Conservation (phyloP, 2,797 vertebrate genomes). For the Hemitrygon akajei region DNA sequence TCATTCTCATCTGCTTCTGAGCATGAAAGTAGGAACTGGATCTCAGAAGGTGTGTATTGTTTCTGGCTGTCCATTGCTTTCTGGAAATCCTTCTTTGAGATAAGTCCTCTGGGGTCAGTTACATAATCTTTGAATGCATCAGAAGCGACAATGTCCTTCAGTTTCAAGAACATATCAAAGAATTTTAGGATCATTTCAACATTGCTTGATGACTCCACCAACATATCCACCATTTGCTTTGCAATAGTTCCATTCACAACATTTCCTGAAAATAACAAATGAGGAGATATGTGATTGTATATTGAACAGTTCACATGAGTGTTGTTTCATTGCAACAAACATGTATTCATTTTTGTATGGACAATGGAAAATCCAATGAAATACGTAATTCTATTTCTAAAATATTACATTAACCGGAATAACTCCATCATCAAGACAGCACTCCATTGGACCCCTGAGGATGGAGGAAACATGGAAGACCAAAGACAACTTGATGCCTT, state of each 20-base stretch:
- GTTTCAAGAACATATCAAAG: constrained; percentile 97
- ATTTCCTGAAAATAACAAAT: constrained; percentile 63
- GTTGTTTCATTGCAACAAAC: background rate
- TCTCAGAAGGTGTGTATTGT: constrained; percentile 78
- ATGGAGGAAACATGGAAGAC: no score
- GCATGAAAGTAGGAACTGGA: constrained; percentile 93
- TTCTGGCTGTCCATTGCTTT: constrained; percentile 98
- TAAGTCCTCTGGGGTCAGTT: constrained; percentile 83
- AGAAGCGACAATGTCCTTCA: constrained; percentile 88
- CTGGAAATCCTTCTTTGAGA: constrained; percentile 97
- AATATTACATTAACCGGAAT: background rate
- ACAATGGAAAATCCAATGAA: background rate
- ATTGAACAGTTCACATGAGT: background rate
- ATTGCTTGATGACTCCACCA: constrained; percentile 94
- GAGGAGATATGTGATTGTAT: background rate
- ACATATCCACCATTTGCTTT: constrained; percentile 96
- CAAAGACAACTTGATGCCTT: no score
- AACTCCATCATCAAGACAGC: no score
- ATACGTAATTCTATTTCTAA: background rate
- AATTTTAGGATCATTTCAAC: constrained; percentile 81
- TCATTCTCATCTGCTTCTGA: constrained; percentile 93
- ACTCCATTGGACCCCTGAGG: no score
- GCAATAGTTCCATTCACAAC: constrained; percentile 92
- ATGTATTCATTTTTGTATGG: background rate
- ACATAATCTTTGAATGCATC: constrained; percentile 90